Evolutionary conservation across 2,797 vertebrate species (phyloP).

Genomic region (Pseudomugil gertrudae): DNA sequence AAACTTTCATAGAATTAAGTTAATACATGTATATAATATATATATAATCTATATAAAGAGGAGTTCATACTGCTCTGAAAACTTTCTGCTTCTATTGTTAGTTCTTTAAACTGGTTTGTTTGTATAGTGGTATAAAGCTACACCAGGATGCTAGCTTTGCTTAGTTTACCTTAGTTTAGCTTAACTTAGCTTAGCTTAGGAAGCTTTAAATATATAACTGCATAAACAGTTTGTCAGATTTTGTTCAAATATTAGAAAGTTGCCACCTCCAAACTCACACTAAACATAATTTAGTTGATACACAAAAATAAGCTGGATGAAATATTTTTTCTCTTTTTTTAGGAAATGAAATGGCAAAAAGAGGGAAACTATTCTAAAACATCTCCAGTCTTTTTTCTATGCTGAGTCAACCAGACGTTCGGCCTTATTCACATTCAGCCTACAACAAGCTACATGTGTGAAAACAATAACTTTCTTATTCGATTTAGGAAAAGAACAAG

Average conservation of each 20-base stretch:
- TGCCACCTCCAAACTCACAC: background rate
- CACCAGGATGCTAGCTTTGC: background rate
- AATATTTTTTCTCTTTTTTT: background rate
- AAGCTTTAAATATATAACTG: background rate
- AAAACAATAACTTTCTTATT: background rate
- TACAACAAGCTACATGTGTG: background rate
- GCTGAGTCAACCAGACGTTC: background rate
- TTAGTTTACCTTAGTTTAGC: background rate
- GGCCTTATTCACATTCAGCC: background rate
- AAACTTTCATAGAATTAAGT: background rate
- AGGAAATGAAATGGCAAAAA: background rate
- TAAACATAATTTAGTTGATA: background rate
- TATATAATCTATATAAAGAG: too few species aligned
- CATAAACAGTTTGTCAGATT: background rate
- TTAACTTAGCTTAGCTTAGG: background rate
- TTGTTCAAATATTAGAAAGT: background rate
- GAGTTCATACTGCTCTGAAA: background rate
- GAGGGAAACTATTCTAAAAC: background rate
- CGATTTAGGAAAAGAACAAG: background rate
- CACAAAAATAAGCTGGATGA: background rate
- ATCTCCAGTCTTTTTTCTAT: background rate
- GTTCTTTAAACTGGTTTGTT: background rate
- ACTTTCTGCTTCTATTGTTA: background rate
- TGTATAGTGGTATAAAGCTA: background rate
- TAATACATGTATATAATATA: background rate